These are phyloP conservation scores for Carettochelys insculpta DNA, from an alignment of 2,113 vertebrate species.

Conservation along the genomic window DNA sequence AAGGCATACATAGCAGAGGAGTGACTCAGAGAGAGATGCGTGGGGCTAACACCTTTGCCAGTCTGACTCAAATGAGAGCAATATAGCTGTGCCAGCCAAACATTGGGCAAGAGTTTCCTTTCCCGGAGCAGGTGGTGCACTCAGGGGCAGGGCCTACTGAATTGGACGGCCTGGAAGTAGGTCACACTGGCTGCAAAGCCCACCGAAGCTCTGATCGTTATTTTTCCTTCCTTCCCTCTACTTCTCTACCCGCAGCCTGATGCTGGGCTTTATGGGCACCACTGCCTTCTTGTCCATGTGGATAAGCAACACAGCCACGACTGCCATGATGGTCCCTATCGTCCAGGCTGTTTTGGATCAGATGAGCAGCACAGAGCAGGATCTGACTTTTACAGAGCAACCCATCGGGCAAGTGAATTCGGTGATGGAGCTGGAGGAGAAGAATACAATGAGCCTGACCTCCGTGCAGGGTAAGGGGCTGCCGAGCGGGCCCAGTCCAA, in stretches of 20 bases:
- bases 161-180: not conserved
- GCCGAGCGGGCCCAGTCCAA: not conserved
- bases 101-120: not conserved
- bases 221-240: not conserved
- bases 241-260: constrained; percentile 79
- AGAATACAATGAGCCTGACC: constrained; percentile 17
- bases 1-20: not conserved
- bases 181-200: not conserved
- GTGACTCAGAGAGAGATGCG: not conserved
- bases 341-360: constrained; percentile 91
- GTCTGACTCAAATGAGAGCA: not conserved
- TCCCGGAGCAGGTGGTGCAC: not conserved
- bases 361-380: constrained; percentile 74
- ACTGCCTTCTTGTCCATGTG: constrained; percentile 98
- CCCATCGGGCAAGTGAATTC: constrained; percentile 25
- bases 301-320: constrained; percentile 98
- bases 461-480: constrained; percentile 38
- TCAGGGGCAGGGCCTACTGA: not conserved
- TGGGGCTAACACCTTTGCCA: not conserved
- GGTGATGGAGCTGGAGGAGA: constrained; percentile 62
- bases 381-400: constrained; percentile 44
- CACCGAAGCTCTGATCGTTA: not conserved
- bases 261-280: constrained; percentile 95
- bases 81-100: not conserved
- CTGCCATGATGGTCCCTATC: constrained; percentile 98